Evolutionary conservation across 1,140 invertebrate genomes (phyloP), one percentile per base, ranked within the genome.

Genomic region (Macrostomum lignano): DNA sequence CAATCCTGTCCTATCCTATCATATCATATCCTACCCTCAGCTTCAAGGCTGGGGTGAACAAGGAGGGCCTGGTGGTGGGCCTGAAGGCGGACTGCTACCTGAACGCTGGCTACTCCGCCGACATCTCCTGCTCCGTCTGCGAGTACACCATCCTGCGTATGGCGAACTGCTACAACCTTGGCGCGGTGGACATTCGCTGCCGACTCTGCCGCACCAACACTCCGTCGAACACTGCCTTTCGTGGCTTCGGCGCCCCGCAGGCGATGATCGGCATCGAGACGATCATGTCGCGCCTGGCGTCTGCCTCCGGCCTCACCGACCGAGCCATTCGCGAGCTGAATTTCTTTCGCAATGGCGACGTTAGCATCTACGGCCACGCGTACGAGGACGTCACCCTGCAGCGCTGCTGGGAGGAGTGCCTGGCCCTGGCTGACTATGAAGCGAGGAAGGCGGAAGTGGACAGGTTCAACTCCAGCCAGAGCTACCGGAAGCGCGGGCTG

Each of bases 401-500:
- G 36, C 62, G 62, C 28, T 84, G 79, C 47, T 84, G 76, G 70
- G 47, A 69, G n/a, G 72, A 86, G 51, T 77, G 73, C 47, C 40
- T 73, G 0, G 38, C 60, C 36, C 65, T 66, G 42, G 67, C 72
- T n/a, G 56, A 71, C 40, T 78, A 69, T 46, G 39, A 61, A 7
- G 50, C 65, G 46, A 64, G 69, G 48, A 62, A 63, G 39, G 40
- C 49, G 26, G 47, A 63, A 36, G 55, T 81, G 17, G 60, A 69
- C 17, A 42, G 58, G 38, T 82, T 72, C 39, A 86, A 86, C 46
- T 64, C 41, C 48, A 72, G 68, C 38, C 53, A 71, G 46, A 69
- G 82, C 48, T 65, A 71, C 21, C 86, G 72, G 66, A 69, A 70
- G 42, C 66, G 75, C 13, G 82, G 82, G 7, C 64, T 93, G 2